These are phyloP conservation scores for Ptychoptera contaminata DNA, from an alignment of 2,888 invertebrate species.

Conservation along the genomic window DNA sequence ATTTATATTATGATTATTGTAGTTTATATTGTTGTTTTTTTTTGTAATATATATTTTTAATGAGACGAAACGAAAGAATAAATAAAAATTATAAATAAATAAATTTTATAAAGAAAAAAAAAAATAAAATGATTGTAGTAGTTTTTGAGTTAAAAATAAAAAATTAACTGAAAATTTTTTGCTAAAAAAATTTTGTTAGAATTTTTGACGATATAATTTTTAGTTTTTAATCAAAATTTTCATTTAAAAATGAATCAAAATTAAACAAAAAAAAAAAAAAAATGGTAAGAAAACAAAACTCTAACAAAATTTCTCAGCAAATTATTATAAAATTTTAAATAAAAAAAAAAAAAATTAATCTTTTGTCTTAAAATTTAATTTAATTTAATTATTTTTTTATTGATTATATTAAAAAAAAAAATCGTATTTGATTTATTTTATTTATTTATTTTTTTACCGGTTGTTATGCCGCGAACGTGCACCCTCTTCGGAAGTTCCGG, in stretches of 20 bases:
- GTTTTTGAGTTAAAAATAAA: background rate
- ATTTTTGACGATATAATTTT: too few relatives aligned
- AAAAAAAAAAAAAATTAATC: background rate
- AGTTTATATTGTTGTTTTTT: too few relatives aligned
- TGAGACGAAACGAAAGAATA: too few relatives aligned
- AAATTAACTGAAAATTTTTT: background rate
- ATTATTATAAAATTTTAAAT: too few relatives aligned
- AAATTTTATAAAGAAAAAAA: constrained; percentile 1
- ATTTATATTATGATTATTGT: too few relatives aligned
- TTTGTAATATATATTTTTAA: too few relatives aligned
- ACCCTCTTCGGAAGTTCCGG: constrained; percentile 98
- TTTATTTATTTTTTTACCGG: constrained; percentile 22
- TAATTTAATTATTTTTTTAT: constrained; percentile 1
- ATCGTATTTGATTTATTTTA: constrained; percentile 4
- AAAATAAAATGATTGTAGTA: background rate
- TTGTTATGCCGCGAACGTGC: constrained; percentile 81
- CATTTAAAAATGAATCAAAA: too few relatives aligned
- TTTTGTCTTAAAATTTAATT: background rate
- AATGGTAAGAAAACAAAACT: background rate
- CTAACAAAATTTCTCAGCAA: too few relatives aligned
- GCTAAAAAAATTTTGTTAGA: background rate
- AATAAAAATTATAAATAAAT: background rate
- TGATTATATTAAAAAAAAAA: too few relatives aligned
- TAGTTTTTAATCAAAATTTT: background rate
- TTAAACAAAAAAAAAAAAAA: too few relatives aligned